A percentile compares a stretch with the other conserved stretches of the same genome.
phyloP scores from a whole-genome alignment of 2,888 invertebrate species.

The Apodemia zela region DNA sequence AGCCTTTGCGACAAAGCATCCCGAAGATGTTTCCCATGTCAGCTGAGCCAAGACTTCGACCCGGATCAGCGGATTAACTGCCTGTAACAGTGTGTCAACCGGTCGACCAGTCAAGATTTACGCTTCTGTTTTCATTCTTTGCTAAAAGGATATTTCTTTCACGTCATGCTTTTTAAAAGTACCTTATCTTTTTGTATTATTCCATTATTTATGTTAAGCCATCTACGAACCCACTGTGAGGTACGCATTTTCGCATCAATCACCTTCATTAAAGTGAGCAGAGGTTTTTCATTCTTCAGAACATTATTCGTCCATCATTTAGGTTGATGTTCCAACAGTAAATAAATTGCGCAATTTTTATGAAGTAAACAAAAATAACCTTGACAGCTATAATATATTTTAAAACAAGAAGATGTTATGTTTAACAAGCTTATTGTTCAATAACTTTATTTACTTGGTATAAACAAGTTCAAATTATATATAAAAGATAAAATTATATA shows the following conservation, averaged over 20 bases:
- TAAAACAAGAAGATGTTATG: neutral
- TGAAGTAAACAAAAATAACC: neutral
- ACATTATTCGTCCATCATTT: constrained; percentile 9
- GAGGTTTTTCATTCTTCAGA: constrained; percentile 13
- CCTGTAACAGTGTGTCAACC: constrained; percentile 70
- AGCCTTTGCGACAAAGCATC: constrained; percentile 16
- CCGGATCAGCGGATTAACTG: constrained; percentile 72
- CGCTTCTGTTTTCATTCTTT: constrained; percentile 59
- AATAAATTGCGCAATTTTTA: neutral
- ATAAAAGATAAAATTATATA: too few relatives aligned
- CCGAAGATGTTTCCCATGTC: constrained; percentile 41
- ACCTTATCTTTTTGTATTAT: constrained; percentile 18
- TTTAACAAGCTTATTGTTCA: too few relatives aligned
- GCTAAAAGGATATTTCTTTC: constrained; percentile 47
- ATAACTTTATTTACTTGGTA: too few relatives aligned
- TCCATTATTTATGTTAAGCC: constrained; percentile 17
- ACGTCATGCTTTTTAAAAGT: constrained; percentile 25
- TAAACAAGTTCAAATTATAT: too few relatives aligned
- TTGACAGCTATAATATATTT: neutral
- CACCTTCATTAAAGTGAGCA: constrained; percentile 13
- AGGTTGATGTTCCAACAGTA: neutral
- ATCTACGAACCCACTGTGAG: constrained; percentile 13
- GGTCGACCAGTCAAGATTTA: constrained; percentile 65
- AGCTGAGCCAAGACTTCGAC: constrained; percentile 54
- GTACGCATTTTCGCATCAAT: constrained; percentile 11